A percentile compares a stretch with the other conserved stretches of the same genome.
These are phyloP conservation scores for Cydia pomonella DNA, from an alignment of 1,140 invertebrate genomes.

Conservation along the genomic window DNA sequence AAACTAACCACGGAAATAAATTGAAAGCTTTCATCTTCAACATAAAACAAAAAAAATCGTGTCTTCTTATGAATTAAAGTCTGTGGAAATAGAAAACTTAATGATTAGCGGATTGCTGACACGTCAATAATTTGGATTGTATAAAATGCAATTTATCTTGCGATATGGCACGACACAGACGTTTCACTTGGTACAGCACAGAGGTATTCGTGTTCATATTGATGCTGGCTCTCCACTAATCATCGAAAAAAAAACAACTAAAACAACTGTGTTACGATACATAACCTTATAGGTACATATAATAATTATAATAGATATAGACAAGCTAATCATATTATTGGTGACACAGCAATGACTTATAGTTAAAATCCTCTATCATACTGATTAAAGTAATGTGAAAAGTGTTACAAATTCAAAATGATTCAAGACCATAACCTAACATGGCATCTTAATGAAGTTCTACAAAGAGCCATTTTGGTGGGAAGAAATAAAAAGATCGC, in stretches of 20 bases:
- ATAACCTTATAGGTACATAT: conserved; percentile 52
- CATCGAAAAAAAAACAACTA: conserved; percentile 58
- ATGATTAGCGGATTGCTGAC: conserved; percentile 60
- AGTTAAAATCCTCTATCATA: conserved; percentile 68
- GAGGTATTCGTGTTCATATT: conserved; percentile 43
- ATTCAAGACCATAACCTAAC: conserved; percentile 68
- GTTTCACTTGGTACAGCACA: conserved; percentile 37
- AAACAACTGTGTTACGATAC: conserved; percentile 51
- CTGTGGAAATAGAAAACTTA: conserved; percentile 43
- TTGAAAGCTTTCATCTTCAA: conserved; percentile 49
- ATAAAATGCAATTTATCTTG: conserved; percentile 53
- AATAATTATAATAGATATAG: conserved; percentile 65
- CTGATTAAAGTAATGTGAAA: conserved; percentile 52
- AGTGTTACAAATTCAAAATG: conserved; percentile 65
- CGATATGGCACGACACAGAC: conserved; percentile 76
- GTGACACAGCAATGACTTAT: conserved; percentile 78
- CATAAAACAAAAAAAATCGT: conserved; percentile 37
- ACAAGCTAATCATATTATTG: conserved; percentile 78
- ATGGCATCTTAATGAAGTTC: conserved; percentile 60
- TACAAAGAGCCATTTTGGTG: conserved; percentile 73
- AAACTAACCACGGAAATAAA: conserved; percentile 68
- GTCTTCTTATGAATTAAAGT: conserved; percentile 29
- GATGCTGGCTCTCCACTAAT: conserved; percentile 57
- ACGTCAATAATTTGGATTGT: conserved; percentile 49
- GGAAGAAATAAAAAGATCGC: conserved; percentile 73